Conservation (phyloP, 2,797 vertebrate species). For the Pteronotus mesoamericanus region DNA sequence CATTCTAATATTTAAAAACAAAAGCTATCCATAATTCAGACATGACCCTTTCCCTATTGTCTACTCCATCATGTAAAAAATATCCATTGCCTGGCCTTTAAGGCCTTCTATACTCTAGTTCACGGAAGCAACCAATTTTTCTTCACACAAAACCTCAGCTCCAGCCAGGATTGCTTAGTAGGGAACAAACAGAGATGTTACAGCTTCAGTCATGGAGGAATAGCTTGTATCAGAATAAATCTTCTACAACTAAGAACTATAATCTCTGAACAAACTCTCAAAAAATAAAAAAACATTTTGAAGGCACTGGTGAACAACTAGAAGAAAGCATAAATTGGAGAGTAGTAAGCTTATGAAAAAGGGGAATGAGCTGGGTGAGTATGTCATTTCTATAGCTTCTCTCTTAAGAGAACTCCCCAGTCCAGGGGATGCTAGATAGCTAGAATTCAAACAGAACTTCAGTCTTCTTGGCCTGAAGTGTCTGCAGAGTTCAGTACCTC, state of each 20-base stretch:
- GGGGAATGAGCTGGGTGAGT: background rate
- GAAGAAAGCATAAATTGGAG: background rate
- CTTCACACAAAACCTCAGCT: constrained; percentile 45
- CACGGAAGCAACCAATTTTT: constrained; percentile 46
- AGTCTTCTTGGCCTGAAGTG: background rate
- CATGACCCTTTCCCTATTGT: constrained; percentile 62
- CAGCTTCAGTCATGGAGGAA: background rate
- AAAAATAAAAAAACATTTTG: background rate
- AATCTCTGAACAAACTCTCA: background rate
- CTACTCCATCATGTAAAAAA: constrained; percentile 61
- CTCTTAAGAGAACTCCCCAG: background rate
- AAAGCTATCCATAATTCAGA: constrained; percentile 72
- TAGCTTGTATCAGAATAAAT: background rate
- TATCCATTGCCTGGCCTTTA: constrained; percentile 59
- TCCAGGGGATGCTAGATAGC: background rate
- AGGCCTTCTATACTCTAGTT: constrained; percentile 1
- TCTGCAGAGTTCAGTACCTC: background rate
- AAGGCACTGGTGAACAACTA: background rate
- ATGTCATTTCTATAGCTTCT: background rate
- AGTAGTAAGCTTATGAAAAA: background rate
- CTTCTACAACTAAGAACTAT: background rate
- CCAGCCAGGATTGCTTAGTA: background rate
- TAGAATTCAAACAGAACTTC: background rate
- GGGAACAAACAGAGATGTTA: background rate
- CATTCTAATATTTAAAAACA: constrained; percentile 76